phyloP scores from a whole-genome alignment of 2,113 vertebrate species.

The Macquaria australasica region DNA sequence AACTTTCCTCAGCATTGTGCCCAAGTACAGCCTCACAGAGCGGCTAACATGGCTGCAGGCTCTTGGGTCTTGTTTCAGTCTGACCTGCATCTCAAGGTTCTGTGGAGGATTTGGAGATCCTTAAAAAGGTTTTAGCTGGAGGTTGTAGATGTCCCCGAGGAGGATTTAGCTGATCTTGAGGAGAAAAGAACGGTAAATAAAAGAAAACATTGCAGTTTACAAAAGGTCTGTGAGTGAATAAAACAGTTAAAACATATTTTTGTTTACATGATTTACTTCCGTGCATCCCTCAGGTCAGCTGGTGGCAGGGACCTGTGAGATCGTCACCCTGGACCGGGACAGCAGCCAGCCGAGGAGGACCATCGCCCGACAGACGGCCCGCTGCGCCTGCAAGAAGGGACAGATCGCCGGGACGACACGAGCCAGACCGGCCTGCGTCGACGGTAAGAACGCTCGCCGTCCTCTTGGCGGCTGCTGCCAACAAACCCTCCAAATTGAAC shows the following conservation, averaged over 20 bases:
- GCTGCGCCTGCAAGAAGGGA: conserved; percentile 97
- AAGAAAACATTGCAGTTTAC: not conserved
- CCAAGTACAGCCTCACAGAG: too few relatives aligned
- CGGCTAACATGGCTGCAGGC: too few relatives aligned
- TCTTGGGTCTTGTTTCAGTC: too few relatives aligned
- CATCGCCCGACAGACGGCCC: conserved; percentile 95
- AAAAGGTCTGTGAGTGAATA: not conserved
- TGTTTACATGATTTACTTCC: not conserved
- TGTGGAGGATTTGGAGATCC: too few relatives aligned
- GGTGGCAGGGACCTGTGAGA: conserved; percentile 94
- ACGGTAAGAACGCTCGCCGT: conserved; percentile 86
- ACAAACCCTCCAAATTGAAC: not conserved
- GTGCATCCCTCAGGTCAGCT: conserved; percentile 88
- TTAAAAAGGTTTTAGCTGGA: not conserved
- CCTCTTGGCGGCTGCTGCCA: not conserved
- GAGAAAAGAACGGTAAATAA: not conserved
- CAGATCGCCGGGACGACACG: conserved; percentile 96
- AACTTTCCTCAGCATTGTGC: too few relatives aligned
- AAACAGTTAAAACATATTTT: not conserved
- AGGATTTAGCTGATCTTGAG: not conserved
- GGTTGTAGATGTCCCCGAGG: not conserved
- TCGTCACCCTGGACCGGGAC: conserved; percentile 94
- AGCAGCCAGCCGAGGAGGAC: conserved; percentile 95
- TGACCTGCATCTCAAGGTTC: too few relatives aligned
- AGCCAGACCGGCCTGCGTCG: conserved; percentile 95